Conservation (phyloP, 2,888 invertebrate genomes). For the Shargacucullia verbasci region DNA sequence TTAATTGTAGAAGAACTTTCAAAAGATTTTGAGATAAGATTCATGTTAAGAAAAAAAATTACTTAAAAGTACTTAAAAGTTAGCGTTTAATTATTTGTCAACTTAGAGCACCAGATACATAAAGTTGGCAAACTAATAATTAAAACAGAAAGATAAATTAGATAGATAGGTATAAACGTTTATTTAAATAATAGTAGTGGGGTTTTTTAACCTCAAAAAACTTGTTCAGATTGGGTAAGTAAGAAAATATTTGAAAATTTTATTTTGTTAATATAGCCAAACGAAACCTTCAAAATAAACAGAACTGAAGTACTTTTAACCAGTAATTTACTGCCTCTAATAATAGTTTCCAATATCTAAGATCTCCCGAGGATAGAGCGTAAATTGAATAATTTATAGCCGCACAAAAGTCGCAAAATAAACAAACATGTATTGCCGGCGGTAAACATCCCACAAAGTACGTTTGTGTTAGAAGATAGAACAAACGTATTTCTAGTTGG, state of each 20-base stretch:
- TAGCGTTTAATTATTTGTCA: too few species aligned
- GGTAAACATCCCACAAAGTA: conserved; percentile 11
- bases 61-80: too few species aligned
- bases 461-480: conserved; percentile 1
- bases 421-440: conserved; percentile 18
- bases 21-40: too few species aligned
- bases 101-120: too few species aligned
- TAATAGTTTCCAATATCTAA: conserved; percentile 18
- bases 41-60: too few species aligned
- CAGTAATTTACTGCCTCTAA: conserved; percentile 25
- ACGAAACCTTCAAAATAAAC: conserved; percentile 16
- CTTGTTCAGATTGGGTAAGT: background rate
- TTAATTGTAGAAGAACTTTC: too few species aligned
- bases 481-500: too few species aligned
- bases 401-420: conserved; percentile 28
- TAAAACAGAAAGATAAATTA: too few species aligned
- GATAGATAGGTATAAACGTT: too few species aligned
- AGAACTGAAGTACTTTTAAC: background rate
- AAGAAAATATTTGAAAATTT: conserved; percentile 6
- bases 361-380: conserved; percentile 28
- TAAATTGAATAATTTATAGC: conserved; percentile 46
- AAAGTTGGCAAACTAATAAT: too few species aligned
- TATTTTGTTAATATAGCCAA: background rate
- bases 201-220: too few species aligned
- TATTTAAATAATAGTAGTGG: too few species aligned